Evolutionary conservation across 1,140 invertebrate genomes (phyloP), one percentile per base, ranked within the genome.

Genomic region (Drosophila orena): DNA sequence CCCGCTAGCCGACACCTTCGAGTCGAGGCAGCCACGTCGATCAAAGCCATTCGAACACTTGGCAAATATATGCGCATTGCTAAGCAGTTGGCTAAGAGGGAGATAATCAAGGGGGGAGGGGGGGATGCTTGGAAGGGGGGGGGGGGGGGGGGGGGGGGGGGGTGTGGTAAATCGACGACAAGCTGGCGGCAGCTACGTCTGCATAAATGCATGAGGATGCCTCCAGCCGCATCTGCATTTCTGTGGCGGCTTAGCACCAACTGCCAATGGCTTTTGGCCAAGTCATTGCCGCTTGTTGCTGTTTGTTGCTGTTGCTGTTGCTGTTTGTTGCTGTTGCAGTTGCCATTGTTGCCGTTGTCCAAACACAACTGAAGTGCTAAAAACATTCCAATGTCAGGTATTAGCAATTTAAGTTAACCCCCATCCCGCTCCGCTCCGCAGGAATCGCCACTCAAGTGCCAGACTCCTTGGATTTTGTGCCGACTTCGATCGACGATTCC

Each of bases 311-410:
- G 8, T 49, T 35, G 52, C 22, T 76, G 70, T 61, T 61, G 42
- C 15, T 43, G 40, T 43, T 40, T 49, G 72, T 57, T 60, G 46
- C 66, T 80, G 78, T 74, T 79, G 78, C 68, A 54, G 73, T 81
- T 81, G 78, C 40, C 79, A 83, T 88, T 90, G 85, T 90, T 81
- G 85, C 72, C 74, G 81, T 77, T 90, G 80, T 83, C 79, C 83
- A 88, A 88, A 89, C 83, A 88, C 84, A 88, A 81, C 74, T 69
- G 59, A 88, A 89, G 84, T 89, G 84, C 81, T 89, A 89, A 89
- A 89, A 89, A 89, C 84, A 89, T 89, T 89, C 84, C 84, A 81
- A 89, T 89, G 84, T 89, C 84, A 80, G 77, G 84, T 84, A 89
- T 89, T 89, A 89, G 84, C 84, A 89, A 89, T 89, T 89, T 89